Evolutionary conservation across 2,797 vertebrate genomes (phyloP).

Genomic region (Peromyscus aztecus): DNA sequence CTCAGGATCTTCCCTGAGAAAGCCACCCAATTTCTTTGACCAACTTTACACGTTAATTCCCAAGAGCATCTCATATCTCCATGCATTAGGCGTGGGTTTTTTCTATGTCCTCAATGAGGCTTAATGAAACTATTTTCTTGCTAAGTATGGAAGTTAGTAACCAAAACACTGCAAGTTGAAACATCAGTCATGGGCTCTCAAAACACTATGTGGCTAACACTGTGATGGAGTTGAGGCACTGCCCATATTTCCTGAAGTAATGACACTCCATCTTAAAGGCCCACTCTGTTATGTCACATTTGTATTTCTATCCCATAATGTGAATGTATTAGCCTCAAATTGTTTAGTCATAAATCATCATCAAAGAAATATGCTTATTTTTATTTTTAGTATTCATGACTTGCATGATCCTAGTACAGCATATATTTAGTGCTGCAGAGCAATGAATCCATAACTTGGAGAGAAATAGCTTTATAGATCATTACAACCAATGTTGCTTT

Average conservation of each 20-base stretch:
- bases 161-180: slow-evolving; percentile 67
- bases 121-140: slow-evolving; percentile 76
- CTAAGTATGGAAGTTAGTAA: slow-evolving; percentile 79
- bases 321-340: slow-evolving; percentile 89
- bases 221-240: slow-evolving; percentile 86
- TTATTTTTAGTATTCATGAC: slow-evolving; percentile 90
- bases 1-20: not conserved
- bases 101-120: slow-evolving; percentile 68
- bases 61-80: slow-evolving; percentile 21
- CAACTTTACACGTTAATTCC: slow-evolving; percentile 16
- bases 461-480: slow-evolving; percentile 88
- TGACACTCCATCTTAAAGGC: slow-evolving; percentile 89
- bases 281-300: slow-evolving; percentile 87
- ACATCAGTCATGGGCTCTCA: slow-evolving; percentile 79
- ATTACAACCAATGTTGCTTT: slow-evolving; percentile 87
- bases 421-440: slow-evolving; percentile 88
- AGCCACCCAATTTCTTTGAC: not conserved
- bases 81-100: not conserved
- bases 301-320: slow-evolving; percentile 89
- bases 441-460: slow-evolving; percentile 87
- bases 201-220: slow-evolving; percentile 83
- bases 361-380: slow-evolving; percentile 88
- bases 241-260: slow-evolving; percentile 88
- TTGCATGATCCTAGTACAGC: slow-evolving; percentile 84
- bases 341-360: slow-evolving; percentile 88